Base-by-base conservation (phyloP, 2,888 invertebrate species). In the Lithophane socia region DNA sequence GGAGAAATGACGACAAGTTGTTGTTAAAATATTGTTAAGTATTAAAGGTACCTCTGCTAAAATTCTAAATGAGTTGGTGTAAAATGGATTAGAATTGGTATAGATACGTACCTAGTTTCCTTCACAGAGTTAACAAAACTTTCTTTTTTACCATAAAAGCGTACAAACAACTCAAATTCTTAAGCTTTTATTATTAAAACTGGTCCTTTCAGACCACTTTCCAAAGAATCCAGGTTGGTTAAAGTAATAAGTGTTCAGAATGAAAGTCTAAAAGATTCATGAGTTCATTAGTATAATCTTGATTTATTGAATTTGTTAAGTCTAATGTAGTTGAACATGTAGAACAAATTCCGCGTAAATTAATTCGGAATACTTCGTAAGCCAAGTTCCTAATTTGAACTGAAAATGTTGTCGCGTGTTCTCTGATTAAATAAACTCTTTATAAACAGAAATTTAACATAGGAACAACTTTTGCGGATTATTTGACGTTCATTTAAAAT, bases 401-500 rank as follows among this genome's bases (percentile, higher is more conserved):
- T 49, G 82, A 75, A 75, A 83, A 83, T 52, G 60, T 83, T 75
- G 74, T 58, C 68, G 73, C 74, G 58, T 67, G 75, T 83, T 68
- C 47, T 67, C 69, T 83, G 61, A 82, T 83, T 73, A 83, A 79
- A 83, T 73, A 67, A 75, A 79, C 73, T 83, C 72, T 78, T 81
- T 82, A 61, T 69, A 75, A 82, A 73, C 65, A 73, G 63, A 70
- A 83, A 75, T 80, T 83, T 44, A 73, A 75, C 71, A 67, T 52
- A 60, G 42, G 70, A 80, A 60, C 9, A 76, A 83, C 42, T 83
- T 83, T 67, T 52, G 56, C 44, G 60, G n/a, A 75, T 78, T 73
- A 78, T 67, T 83, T 79, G 64, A 70, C 58, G 29, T 78, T 78
- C 47, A 71, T 78, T 67, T 58, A 66, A 65, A 61, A 67, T 72